These are phyloP conservation scores for Tapirus indicus DNA, from an alignment of 2,797 vertebrate species.

Conservation along the genomic window DNA sequence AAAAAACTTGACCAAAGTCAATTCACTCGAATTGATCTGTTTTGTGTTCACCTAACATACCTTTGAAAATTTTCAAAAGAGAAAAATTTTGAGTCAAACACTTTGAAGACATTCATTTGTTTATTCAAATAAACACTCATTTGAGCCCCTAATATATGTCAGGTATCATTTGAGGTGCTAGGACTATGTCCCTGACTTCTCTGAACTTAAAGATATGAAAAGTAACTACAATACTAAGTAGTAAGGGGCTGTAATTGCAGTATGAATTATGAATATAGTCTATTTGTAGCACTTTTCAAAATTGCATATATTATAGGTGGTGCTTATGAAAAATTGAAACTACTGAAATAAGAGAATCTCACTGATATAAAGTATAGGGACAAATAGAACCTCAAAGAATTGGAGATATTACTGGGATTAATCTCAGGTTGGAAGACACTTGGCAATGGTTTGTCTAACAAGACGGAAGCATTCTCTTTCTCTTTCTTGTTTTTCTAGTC, in stretches of 20 bases:
- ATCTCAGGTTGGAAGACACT: neutral
- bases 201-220: neutral
- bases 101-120: neutral
- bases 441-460: neutral
- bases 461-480: neutral
- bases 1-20: neutral
- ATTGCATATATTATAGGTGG: neutral
- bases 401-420: neutral
- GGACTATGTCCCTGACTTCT: neutral
- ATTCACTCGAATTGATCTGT: neutral
- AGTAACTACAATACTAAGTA: neutral
- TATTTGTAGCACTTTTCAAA: neutral
- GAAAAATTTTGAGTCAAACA: neutral
- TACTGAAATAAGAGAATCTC: neutral
- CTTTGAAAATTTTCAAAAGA: constrained; percentile 3
- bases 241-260: neutral
- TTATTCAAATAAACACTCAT: neutral
- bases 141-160: neutral
- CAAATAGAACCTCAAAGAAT: neutral
- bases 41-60: neutral
- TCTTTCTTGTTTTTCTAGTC: neutral
- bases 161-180: neutral
- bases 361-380: neutral
- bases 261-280: neutral
- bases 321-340: neutral